Percentiles rank a stretch among this genome's conserved stretches.
phyloP scores from a whole-genome alignment of 2,113 vertebrate genomes.

The Columbina picui region DNA sequence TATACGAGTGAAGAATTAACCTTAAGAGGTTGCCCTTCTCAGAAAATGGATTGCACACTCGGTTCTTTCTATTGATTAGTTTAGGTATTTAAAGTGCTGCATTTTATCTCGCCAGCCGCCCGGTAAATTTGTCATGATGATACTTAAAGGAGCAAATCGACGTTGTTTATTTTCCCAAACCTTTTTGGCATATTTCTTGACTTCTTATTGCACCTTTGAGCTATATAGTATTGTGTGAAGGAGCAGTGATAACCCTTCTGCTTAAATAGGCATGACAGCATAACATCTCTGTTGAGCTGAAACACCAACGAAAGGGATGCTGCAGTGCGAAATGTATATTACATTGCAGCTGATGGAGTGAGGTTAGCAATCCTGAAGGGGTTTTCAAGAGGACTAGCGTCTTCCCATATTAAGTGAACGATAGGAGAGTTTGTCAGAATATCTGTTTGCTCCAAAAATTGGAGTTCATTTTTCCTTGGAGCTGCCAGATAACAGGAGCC shows the following conservation, averaged over 20 bases:
- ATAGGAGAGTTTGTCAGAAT: not conserved
- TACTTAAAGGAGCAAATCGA: constrained; percentile 50
- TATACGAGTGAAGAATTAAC: constrained; percentile 31
- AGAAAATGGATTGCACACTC: constrained; percentile 49
- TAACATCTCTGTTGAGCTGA: constrained; percentile 25
- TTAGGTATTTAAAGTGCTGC: constrained; percentile 60
- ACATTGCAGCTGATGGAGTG: not conserved
- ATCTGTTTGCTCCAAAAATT: not conserved
- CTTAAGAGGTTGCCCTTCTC: constrained; percentile 34
- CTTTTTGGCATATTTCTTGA: constrained; percentile 37
- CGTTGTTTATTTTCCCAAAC: constrained; percentile 53
- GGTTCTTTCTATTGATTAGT: constrained; percentile 16
- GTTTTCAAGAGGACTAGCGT: not conserved
- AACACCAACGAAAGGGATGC: not conserved
- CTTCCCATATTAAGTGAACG: not conserved
- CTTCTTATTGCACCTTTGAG: constrained; percentile 42
- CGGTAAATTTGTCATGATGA: constrained; percentile 56
- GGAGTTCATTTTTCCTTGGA: not conserved
- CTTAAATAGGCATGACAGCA: constrained; percentile 3
- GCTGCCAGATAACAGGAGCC: not conserved
- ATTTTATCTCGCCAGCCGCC: constrained; percentile 62
- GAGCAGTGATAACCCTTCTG: constrained; percentile 55
- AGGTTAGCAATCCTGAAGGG: not conserved
- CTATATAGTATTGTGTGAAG: not conserved
- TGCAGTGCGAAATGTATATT: constrained; percentile 2